A percentile compares a stretch with the other conserved stretches of the same genome.
Evolutionary conservation across 2,888 invertebrate species (phyloP).

Genomic region (Mythimna impura): DNA sequence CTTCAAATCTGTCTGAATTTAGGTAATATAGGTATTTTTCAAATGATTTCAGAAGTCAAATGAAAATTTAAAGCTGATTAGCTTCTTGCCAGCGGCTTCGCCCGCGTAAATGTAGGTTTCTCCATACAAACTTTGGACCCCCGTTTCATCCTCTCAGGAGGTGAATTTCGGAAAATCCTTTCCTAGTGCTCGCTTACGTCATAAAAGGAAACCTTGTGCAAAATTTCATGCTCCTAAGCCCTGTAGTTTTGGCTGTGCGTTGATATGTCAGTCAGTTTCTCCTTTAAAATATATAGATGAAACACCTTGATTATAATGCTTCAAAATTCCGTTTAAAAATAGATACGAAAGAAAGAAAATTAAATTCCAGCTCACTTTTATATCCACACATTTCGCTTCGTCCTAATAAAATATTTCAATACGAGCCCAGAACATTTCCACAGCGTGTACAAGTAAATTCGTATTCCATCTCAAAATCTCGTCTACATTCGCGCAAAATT

Average conservation of each 20-base stretch:
- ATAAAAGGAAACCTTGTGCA: too few relatives aligned
- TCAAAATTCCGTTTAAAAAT: conserved; percentile 4
- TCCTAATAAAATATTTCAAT: conserved; percentile 30
- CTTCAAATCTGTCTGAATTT: background rate
- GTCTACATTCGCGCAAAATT: conserved; percentile 54
- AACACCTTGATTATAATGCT: background rate
- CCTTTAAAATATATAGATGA: background rate
- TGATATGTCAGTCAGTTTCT: too few relatives aligned
- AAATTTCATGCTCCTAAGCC: too few relatives aligned
- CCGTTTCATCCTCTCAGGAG: too few relatives aligned
- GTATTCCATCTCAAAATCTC: conserved; percentile 51
- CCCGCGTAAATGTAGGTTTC: too few relatives aligned
- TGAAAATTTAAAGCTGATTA: background rate
- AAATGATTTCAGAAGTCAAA: background rate
- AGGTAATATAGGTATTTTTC: too few relatives aligned
- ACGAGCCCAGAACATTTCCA: conserved; percentile 14
- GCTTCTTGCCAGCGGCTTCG: too few relatives aligned
- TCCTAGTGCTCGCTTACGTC: too few relatives aligned
- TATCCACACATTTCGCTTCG: background rate
- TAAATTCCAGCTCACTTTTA: background rate
- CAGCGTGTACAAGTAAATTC: conserved; percentile 28
- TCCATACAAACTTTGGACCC: too few relatives aligned
- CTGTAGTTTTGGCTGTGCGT: too few relatives aligned
- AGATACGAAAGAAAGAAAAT: background rate
- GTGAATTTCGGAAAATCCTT: too few relatives aligned